These are phyloP conservation scores for Trachelus stipa DNA, from an alignment of 2,888 invertebrate species.

Conservation along the genomic window DNA sequence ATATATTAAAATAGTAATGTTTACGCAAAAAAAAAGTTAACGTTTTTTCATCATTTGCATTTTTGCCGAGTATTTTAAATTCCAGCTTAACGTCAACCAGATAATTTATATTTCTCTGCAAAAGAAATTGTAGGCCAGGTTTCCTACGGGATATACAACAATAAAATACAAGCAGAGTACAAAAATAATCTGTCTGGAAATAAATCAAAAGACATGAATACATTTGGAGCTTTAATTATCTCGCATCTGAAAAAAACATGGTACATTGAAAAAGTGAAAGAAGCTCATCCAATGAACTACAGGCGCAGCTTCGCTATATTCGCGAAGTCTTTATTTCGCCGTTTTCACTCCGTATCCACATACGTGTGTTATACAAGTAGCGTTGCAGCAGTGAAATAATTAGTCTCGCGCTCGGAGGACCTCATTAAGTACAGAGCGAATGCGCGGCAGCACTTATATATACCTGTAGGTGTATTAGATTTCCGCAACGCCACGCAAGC, in stretches of 20 bases:
- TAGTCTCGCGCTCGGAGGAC: conserved; percentile 47
- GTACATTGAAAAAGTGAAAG: not conserved
- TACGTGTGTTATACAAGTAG: not conserved
- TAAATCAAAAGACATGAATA: not conserved
- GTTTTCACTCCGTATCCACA: not conserved
- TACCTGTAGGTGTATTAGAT: conserved; percentile 11
- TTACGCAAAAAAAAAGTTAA: not conserved
- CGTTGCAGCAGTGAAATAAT: conserved; percentile 41
- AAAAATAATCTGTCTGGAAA: not conserved
- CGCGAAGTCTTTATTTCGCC: not conserved
- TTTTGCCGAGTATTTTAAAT: not conserved
- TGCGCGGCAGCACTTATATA: conserved; percentile 13
- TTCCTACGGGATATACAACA: not conserved
- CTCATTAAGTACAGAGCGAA: conserved; percentile 49
- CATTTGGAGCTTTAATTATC: not conserved
- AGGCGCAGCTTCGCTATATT: not conserved
- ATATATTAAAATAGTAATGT: not conserved
- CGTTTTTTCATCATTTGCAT: too few relatives aligned
- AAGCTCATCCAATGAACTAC: not conserved
- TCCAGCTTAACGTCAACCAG: not conserved
- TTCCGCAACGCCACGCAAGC: conserved; percentile 22
- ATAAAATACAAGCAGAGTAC: not conserved
- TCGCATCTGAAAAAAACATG: not conserved
- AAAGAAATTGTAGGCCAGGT: not conserved
- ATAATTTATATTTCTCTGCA: not conserved